phyloP scores from a whole-genome alignment of 2,113 vertebrate species.

The Paralichthys olivaceus region DNA sequence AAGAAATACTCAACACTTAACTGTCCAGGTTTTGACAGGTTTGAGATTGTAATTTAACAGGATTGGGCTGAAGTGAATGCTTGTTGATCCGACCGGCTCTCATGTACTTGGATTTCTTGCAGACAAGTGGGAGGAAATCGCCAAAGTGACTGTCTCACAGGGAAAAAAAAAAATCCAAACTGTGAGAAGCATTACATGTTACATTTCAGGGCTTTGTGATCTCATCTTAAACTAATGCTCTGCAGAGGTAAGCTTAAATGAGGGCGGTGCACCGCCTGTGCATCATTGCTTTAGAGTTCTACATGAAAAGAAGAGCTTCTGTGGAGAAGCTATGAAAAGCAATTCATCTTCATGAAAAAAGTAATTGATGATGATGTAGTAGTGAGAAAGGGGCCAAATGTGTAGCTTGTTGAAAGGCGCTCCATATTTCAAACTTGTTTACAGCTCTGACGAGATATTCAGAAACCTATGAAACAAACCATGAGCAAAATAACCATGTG shows the following conservation, averaged over 20 bases:
- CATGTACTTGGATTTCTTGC: not conserved
- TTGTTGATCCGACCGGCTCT: slow-evolving; percentile 1
- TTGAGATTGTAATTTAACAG: slow-evolving; percentile 55
- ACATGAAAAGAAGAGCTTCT: slow-evolving; percentile 44
- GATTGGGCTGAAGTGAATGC: not conserved
- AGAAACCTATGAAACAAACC: slow-evolving; percentile 27
- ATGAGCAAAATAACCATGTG: slow-evolving; percentile 20
- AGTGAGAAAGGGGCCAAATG: slow-evolving; percentile 29
- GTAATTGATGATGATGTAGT: slow-evolving; percentile 63
- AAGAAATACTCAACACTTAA: slow-evolving; percentile 20
- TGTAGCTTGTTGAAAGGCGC: too few species aligned
- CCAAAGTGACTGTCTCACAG: slow-evolving; percentile 20
- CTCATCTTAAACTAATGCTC: slow-evolving; percentile 54
- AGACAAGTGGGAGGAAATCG: slow-evolving; percentile 23
- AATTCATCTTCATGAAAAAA: slow-evolving; percentile 59
- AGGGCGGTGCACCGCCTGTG: slow-evolving; percentile 34
- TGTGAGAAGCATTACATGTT: slow-evolving; percentile 23
- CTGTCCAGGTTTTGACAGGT: slow-evolving; percentile 35
- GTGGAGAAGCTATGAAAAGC: slow-evolving; percentile 45
- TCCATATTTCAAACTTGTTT: slow-evolving; percentile 63
- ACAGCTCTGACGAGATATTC: slow-evolving; percentile 38
- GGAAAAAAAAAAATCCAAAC: slow-evolving; percentile 20
- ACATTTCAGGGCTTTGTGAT: slow-evolving; percentile 53
- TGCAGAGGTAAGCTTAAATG: slow-evolving; percentile 50
- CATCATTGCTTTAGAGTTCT: slow-evolving; percentile 33